Percentiles rank a stretch among this genome's conserved stretches.
These are phyloP conservation scores for Carposina sasakii DNA, from an alignment of 1,140 invertebrate genomes.

Conservation along the genomic window DNA sequence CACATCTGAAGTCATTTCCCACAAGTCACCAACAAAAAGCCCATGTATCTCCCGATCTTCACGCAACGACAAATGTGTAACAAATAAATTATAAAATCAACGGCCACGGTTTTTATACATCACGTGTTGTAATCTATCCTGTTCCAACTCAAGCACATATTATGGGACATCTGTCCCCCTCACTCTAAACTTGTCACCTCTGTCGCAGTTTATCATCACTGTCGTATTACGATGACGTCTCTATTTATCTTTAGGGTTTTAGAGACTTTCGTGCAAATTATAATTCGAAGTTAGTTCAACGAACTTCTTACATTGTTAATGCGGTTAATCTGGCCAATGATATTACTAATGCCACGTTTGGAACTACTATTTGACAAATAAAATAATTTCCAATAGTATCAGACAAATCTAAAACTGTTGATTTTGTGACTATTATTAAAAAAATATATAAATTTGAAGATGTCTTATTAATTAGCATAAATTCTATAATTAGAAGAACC, in stretches of 20 bases:
- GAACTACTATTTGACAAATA: too few relatives aligned
- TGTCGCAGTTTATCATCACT: slow-evolving; percentile 56
- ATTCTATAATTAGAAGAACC: slow-evolving; percentile 49
- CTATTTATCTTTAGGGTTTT: slow-evolving; percentile 56
- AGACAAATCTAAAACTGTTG: too few relatives aligned
- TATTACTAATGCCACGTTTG: too few relatives aligned
- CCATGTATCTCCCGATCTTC: slow-evolving; percentile 68
- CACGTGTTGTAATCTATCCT: slow-evolving; percentile 37
- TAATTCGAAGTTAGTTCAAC: slow-evolving; percentile 26
- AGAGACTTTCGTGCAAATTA: slow-evolving; percentile 41
- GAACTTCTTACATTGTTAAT: too few relatives aligned
- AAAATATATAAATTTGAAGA: too few relatives aligned
- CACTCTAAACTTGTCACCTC: slow-evolving; percentile 48
- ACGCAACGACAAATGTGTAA: slow-evolving; percentile 72
- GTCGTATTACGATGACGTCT: slow-evolving; percentile 59
- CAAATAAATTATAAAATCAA: slow-evolving; percentile 73
- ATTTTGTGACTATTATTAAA: too few relatives aligned
- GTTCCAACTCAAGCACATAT: slow-evolving; percentile 26
- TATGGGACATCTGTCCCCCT: slow-evolving; percentile 40
- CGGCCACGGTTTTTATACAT: slow-evolving; percentile 60
- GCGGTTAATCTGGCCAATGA: too few relatives aligned
- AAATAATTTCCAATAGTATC: too few relatives aligned
- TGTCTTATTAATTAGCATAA: slow-evolving; percentile 67
- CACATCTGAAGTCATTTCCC: slow-evolving; percentile 64
- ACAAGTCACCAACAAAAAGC: slow-evolving; percentile 61